Conservation (phyloP, 2,888 invertebrate genomes). For the Zeuzera pyrina region DNA sequence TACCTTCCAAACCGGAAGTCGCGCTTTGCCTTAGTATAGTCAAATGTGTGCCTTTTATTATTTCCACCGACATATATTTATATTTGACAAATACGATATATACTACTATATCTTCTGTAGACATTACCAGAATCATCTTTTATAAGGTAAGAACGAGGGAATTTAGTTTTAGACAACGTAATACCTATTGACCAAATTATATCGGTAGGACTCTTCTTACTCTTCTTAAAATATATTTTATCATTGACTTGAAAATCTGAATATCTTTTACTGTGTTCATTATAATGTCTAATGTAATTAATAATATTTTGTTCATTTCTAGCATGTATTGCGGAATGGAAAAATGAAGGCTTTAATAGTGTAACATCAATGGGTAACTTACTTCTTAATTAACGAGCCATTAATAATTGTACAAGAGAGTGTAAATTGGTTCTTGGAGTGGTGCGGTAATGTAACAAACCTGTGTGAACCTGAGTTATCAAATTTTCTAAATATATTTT, state of each 20-base stretch:
- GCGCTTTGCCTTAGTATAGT: too few species aligned
- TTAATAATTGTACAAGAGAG: constrained; percentile 10
- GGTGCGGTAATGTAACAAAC: constrained; percentile 9
- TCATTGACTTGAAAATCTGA: background rate
- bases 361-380: constrained; percentile 6
- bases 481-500: constrained; percentile 13
- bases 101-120: constrained; percentile 4
- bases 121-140: constrained; percentile 2
- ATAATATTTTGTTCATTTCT: background rate
- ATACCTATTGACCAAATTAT: background rate
- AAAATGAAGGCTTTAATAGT: constrained; percentile 9
- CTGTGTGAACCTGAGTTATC: constrained; percentile 8
- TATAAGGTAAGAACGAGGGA: constrained; percentile 6
- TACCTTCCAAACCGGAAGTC: too few species aligned
- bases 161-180: constrained; percentile 4
- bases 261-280: background rate
- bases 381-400: constrained; percentile 10
- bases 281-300: background rate
- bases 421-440: constrained; percentile 8
- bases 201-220: constrained; percentile 7
- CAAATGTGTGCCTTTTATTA: too few species aligned
- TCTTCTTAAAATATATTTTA: constrained; percentile 4
- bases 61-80: too few species aligned
- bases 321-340: constrained; percentile 5
- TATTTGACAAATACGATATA: too few species aligned